Evolutionary conservation across 2,797 vertebrate species (phyloP), one percentile per base, ranked within the genome.

Genomic region (Pagetopsis macropterus): DNA sequence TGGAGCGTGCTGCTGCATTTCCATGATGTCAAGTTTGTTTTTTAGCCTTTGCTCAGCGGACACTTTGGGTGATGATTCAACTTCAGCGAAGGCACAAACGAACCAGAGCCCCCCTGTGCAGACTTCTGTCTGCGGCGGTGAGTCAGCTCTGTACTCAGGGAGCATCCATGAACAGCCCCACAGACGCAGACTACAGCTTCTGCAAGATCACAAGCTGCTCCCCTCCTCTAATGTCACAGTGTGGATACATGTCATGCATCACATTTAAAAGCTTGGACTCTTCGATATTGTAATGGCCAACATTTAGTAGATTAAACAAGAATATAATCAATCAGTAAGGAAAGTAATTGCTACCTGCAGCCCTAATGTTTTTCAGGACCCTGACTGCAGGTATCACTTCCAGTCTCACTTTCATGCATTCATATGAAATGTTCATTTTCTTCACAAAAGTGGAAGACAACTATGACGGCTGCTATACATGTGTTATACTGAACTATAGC

Each of bases 101-200:
- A 74, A 66, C 31, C 1, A 17, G 16, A 37, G 62, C 52, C 74
- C 67, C 63, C 62, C 65, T 83, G 82, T 75, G 68, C 81, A 74
- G 68, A 81, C 74, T 66, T 75, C 67, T 80, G 79, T 87, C 77
- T 87, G 83, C 84, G 76, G 78, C 74, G 88, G 87, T 90, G 92
- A 92, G 89, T 92, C 91, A 89, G 87, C 89, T 70, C 66, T 17
- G 66, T 76, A 65, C 70, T 79, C 73, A 75, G 77, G 70, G 51
- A 68, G 72, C 75, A 48, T 41, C 75, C 62, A 56, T 60, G 55
- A 80, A 71, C 70, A 71, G 79, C 27, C 56, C 49, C 54, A 75
- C 77, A 52, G 17, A 79, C 50, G 19, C 81, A 79, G 1, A 72
- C 64, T 80, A 76, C 79, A 82, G 84, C 13, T 82, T 4, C 27